These are phyloP conservation scores for Subanguina moxae DNA, from an alignment of 1,140 invertebrate genomes.

Conservation along the genomic window DNA sequence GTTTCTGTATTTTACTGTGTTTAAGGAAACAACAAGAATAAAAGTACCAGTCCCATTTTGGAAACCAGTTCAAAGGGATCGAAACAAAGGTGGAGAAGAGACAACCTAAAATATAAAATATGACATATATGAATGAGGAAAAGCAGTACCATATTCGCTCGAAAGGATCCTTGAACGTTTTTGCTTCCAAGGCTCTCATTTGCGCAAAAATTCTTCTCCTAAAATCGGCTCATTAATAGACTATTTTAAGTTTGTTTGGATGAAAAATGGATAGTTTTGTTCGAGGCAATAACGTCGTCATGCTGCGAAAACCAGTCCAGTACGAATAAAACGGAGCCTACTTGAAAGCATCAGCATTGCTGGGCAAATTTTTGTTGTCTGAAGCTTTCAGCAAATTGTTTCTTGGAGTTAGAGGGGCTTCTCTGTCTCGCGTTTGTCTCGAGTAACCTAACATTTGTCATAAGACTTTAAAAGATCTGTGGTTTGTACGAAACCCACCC, in stretches of 20 bases:
- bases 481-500: background rate
- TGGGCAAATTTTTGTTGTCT: too few species aligned
- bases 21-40: background rate
- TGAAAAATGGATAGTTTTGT: too few species aligned
- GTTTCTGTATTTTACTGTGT: constrained; percentile 22
- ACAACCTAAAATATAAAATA: too few species aligned
- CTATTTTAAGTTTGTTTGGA: too few species aligned
- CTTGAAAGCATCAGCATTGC: too few species aligned
- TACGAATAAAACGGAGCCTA: too few species aligned
- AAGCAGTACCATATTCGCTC: constrained; percentile 60
- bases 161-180: constrained; percentile 50
- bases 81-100: constrained; percentile 42
- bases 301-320: too few species aligned
- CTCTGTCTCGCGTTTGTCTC: background rate
- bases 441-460: background rate
- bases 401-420: too few species aligned
- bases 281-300: too few species aligned
- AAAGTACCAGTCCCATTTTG: constrained; percentile 26
- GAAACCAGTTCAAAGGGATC: constrained; percentile 50
- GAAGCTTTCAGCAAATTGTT: too few species aligned
- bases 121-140: too few species aligned
- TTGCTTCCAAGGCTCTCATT: constrained; percentile 44
- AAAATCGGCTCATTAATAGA: too few species aligned
- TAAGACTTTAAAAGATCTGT: background rate
- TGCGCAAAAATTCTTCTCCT: constrained; percentile 29